Conservation (phyloP, 1,140 invertebrate species). For the Nilaparvata lugens region DNA sequence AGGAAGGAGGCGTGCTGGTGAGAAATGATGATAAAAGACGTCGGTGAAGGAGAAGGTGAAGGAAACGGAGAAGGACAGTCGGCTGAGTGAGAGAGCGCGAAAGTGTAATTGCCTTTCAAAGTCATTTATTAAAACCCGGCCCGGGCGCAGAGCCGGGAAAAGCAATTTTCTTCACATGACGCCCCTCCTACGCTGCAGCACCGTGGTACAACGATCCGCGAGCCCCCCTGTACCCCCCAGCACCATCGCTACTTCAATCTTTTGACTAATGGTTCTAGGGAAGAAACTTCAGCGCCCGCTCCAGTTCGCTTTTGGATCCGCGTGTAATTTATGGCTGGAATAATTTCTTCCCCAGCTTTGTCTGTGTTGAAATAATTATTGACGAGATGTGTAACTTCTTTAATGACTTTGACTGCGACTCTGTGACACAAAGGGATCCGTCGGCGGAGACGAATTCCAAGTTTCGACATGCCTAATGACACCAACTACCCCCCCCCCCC, state of each 20-base stretch:
- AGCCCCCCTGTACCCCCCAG: neutral
- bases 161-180: slow-evolving; percentile 20
- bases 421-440: slow-evolving; percentile 4
- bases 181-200: slow-evolving; percentile 2
- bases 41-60: neutral
- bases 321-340: slow-evolving; percentile 18
- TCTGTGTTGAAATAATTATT: slow-evolving; percentile 18
- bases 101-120: slow-evolving; percentile 20
- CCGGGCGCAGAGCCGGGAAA: slow-evolving; percentile 1
- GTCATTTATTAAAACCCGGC: slow-evolving; percentile 18
- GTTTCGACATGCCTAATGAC: neutral
- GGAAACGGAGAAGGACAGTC: neutral
- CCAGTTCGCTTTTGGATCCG: neutral
- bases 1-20: slow-evolving; percentile 6
- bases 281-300: slow-evolving; percentile 15
- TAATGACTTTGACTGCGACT: slow-evolving; percentile 5
- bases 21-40: slow-evolving; percentile 11
- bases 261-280: slow-evolving; percentile 16
- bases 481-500: neutral
- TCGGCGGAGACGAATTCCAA: neutral
- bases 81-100: slow-evolving; percentile 3
- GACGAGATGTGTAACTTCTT: slow-evolving; percentile 8
- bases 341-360: slow-evolving; percentile 18
- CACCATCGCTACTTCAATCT: slow-evolving; percentile 14
- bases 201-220: neutral